Conservation (phyloP, 2,888 invertebrate species). For the Diogma glabrata region DNA sequence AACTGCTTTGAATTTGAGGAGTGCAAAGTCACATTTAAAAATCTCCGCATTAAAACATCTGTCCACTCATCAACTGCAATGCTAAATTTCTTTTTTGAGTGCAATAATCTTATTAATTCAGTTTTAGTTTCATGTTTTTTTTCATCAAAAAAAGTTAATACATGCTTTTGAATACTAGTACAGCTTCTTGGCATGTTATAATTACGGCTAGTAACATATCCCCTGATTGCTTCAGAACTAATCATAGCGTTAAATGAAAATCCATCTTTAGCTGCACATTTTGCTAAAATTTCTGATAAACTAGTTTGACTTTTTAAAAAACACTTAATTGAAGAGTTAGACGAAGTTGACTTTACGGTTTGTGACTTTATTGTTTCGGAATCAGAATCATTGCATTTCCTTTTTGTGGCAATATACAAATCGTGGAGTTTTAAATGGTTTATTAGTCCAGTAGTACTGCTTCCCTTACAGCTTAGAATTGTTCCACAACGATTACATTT, state of each 20-base stretch:
- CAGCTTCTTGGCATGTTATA: slow-evolving; percentile 9
- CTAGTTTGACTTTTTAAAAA: too few species aligned
- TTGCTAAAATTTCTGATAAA: slow-evolving; percentile 5
- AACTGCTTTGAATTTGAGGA: slow-evolving; percentile 1
- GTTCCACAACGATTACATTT: too few species aligned
- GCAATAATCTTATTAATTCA: slow-evolving; percentile 2
- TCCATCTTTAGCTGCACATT: slow-evolving; percentile 6
- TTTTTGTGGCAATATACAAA: too few species aligned
- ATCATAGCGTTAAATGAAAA: not conserved
- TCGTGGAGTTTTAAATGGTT: too few species aligned
- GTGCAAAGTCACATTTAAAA: slow-evolving; percentile 5
- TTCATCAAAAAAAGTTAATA: slow-evolving; percentile 1
- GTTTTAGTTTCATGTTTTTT: not conserved
- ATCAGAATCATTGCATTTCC: too few species aligned
- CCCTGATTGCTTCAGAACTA: slow-evolving; percentile 7
- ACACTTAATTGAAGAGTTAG: too few species aligned
- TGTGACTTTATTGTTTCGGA: too few species aligned
- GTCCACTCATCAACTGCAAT: slow-evolving; percentile 2
- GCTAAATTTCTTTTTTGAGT: not conserved
- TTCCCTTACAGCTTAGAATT: too few species aligned
- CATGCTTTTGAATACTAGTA: slow-evolving; percentile 8
- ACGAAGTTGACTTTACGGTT: too few species aligned
- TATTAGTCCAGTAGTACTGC: too few species aligned
- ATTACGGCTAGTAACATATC: slow-evolving; percentile 8
- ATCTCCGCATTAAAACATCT: not conserved